These are phyloP conservation scores for Spea hammondii DNA, from an alignment of 2,797 vertebrate species.

Conservation along the genomic window DNA sequence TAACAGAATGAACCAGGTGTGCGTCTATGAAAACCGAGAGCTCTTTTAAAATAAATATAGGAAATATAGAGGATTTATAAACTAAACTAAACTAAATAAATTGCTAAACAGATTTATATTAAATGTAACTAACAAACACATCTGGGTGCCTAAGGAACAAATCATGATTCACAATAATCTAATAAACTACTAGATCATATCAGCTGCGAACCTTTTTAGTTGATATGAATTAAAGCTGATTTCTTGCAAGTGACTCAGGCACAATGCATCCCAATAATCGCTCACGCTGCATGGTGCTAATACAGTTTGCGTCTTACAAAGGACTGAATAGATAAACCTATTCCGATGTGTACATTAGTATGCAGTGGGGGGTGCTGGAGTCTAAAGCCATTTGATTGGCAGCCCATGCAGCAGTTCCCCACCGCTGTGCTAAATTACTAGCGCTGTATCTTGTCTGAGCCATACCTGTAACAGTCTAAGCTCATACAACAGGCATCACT, in stretches of 20 bases:
- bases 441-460: slow-evolving; percentile 26
- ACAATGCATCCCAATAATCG: background rate
- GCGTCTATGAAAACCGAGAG: too few relatives aligned
- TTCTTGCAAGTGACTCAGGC: background rate
- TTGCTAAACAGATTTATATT: too few relatives aligned
- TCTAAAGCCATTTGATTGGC: slow-evolving; percentile 17
- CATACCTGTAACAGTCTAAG: slow-evolving; percentile 36
- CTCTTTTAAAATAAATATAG: too few relatives aligned
- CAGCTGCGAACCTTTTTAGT: background rate
- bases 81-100: too few relatives aligned
- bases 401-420: slow-evolving; percentile 14
- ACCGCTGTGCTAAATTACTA: slow-evolving; percentile 29
- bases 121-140: too few relatives aligned
- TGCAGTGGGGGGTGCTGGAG: background rate
- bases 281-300: slow-evolving; percentile 14
- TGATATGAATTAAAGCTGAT: slow-evolving; percentile 1
- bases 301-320: slow-evolving; percentile 23
- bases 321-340: slow-evolving; percentile 26
- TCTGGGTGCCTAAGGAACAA: background rate
- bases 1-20: too few relatives aligned
- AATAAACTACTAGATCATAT: background rate
- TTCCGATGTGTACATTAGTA: slow-evolving; percentile 21
- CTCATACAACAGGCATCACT: slow-evolving; percentile 2
- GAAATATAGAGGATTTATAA: too few relatives aligned
- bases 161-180: background rate